Base-by-base conservation (phyloP, 2,797 vertebrate genomes). In the Artibeus lituratus region DNA sequence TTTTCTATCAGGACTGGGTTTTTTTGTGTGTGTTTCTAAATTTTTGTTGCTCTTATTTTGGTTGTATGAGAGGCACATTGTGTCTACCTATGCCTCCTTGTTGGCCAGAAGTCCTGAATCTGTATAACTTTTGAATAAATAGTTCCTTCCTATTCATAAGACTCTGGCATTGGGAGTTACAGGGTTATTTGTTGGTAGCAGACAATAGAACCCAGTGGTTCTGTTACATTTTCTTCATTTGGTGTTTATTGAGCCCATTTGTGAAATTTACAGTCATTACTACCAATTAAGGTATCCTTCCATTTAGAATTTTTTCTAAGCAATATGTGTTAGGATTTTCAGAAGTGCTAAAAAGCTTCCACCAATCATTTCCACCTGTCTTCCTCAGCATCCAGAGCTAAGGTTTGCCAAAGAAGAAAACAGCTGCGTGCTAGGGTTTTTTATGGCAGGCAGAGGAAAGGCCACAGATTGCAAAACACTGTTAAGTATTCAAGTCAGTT, bases 251-350 rank as follows among this genome's bases (percentile, higher is more conserved):
- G 24, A 29, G 44, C 53, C 51, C 22, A 49, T 70, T 92, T 85
- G 59, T 55, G 37, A 92, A 94, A 91, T 51, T n/a, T 80, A 85
- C 9, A 80, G 2, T 74, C 62, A 24, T 90, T 62, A 29, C 21
- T 55, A 11, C 26, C 57, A 82, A 42, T 42, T 26, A 29, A 39
- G 44, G n/a, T 32, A 73, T 22, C 6, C 42, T 88, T 80, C 19
- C 53, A 35, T 39, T 93, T 85, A 84, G 76, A 92, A 83, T 84
- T 59, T 77, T 74, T 90, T 59, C 96, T 85, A 85, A 94, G 77
- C 22, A 90, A 42, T 12, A 44, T n/a, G 8, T 77, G 15, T 70
- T 26, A 92, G 29, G n/a, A 80, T 83, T 37, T 94, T 92, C 39
- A 87, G 70, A 91, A 88, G 35, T 80, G 10, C n/a, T 59, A 84